These are phyloP conservation scores for Ctenopoma kingsleyae DNA, from an alignment of 2,797 vertebrate species.

Conservation along the genomic window DNA sequence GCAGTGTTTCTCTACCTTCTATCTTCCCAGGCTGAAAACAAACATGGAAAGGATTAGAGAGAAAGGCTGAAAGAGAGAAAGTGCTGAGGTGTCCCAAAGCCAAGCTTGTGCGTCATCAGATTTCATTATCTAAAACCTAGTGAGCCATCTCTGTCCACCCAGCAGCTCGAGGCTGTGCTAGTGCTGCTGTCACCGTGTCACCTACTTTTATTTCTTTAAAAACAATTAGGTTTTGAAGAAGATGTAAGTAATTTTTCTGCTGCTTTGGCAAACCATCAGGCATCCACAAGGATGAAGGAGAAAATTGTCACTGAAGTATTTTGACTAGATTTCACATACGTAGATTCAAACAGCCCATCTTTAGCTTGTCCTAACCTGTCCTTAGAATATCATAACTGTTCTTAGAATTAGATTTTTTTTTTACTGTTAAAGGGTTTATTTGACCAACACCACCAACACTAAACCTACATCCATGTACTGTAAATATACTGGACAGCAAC, in stretches of 20 bases:
- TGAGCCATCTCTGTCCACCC: constrained; percentile 38
- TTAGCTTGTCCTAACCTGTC: no score
- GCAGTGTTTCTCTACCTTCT: constrained; percentile 21
- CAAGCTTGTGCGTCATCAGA: constrained; percentile 57
- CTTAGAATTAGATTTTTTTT: no score
- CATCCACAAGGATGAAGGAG: not conserved
- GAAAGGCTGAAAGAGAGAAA: constrained; percentile 21
- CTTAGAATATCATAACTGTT: no score
- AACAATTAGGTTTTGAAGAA: not conserved
- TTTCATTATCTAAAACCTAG: constrained; percentile 56
- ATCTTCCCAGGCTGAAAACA: constrained; percentile 23
- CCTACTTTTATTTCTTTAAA: not conserved
- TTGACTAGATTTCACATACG: no score
- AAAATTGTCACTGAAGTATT: no score
- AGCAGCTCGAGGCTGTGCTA: not conserved
- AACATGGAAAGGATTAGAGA: constrained; percentile 46
- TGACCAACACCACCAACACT: no score
- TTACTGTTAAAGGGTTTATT: no score
- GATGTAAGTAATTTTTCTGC: not conserved
- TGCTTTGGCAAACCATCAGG: not conserved
- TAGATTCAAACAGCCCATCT: no score
- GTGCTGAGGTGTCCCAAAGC: constrained; percentile 16
- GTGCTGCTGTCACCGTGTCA: not conserved
- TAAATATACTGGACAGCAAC: no score
- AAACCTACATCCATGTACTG: no score